A percentile compares a stretch with the other conserved stretches of the same genome.
phyloP scores from a whole-genome alignment of 2,797 vertebrate species.

The Danionella dracula region DNA sequence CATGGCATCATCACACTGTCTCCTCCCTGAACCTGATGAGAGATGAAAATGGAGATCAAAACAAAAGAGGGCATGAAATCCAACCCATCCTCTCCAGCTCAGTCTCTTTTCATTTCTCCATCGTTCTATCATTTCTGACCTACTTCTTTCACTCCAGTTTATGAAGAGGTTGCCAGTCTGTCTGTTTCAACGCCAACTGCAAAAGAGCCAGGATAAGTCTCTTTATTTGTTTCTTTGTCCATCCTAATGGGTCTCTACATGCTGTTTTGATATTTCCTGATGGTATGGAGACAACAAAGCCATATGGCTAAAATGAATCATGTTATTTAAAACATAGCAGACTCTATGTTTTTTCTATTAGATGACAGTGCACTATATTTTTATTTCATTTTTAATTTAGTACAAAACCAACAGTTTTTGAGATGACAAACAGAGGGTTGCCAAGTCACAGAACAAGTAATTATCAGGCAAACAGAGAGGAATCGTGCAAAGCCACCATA shows the following conservation, averaged over 20 bases:
- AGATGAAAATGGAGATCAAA: slow-evolving; percentile 40
- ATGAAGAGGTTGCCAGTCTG: slow-evolving; percentile 48
- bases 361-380: no score
- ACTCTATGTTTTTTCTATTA: no score
- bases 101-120: neutral
- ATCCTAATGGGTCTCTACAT: neutral
- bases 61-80: slow-evolving; percentile 26
- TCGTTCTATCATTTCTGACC: slow-evolving; percentile 53
- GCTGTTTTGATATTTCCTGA: neutral
- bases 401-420: neutral
- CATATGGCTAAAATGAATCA: no score
- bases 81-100: neutral
- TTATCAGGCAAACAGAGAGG: neutral
- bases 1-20: slow-evolving; percentile 31
- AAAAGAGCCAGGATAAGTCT: slow-evolving; percentile 21
- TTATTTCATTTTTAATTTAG: no score
- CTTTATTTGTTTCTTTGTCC: slow-evolving; percentile 6
- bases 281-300: no score
- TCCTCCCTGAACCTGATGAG: slow-evolving; percentile 11
- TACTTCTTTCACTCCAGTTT: slow-evolving; percentile 63
- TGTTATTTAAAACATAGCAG: no score
- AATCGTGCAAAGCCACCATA: slow-evolving; percentile 1
- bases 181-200: slow-evolving; percentile 40
- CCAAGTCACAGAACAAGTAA: neutral
- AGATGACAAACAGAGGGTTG: neutral